These are phyloP conservation scores for Dromaius novaehollandiae DNA, from an alignment of 2,113 vertebrate species.

Conservation along the genomic window DNA sequence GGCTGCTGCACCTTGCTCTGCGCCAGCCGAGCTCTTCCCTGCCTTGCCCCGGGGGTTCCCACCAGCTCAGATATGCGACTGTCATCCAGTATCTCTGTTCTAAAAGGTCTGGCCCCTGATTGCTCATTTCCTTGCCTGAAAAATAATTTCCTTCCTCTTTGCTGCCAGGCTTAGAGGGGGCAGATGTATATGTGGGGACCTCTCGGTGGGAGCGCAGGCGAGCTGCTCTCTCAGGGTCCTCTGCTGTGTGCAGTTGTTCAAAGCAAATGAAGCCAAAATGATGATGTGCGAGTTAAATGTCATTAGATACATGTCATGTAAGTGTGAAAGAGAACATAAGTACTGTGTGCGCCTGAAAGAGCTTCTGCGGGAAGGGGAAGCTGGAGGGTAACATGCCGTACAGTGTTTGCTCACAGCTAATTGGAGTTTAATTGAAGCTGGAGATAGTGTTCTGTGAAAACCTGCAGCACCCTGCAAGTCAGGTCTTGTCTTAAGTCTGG, in stretches of 20 bases:
- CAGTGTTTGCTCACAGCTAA: neutral
- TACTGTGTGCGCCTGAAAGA: neutral
- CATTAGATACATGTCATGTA: neutral
- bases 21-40: no score
- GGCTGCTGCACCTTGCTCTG: no score
- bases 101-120: neutral
- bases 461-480: neutral
- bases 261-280: neutral
- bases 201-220: neutral
- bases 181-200: neutral
- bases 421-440: neutral
- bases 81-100: neutral
- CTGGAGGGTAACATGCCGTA: neutral
- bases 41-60: no score
- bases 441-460: neutral
- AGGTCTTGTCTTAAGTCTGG: neutral
- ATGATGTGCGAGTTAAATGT: neutral
- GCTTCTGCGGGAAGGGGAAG: accelerated
- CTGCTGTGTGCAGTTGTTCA: neutral
- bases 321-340: neutral
- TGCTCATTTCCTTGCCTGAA: accelerated
- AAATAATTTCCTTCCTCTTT: neutral
- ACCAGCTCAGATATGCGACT: neutral
- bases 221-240: neutral
- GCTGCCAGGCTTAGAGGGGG: accelerated